Base-by-base conservation (phyloP, 1,140 invertebrate species). In the Bathynomus jamesi region DNA sequence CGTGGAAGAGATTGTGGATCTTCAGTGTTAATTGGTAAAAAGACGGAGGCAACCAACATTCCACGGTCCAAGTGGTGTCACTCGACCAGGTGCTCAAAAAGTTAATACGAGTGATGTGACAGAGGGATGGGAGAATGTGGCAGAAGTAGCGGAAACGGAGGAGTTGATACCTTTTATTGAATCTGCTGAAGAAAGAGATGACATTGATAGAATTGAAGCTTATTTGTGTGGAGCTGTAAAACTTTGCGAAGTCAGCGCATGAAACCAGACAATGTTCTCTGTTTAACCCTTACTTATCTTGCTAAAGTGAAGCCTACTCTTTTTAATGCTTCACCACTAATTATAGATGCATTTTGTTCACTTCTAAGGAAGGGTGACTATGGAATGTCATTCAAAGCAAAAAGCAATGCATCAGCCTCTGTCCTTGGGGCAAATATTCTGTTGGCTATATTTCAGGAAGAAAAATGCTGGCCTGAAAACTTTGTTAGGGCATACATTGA, bases 391-490 rank as follows among this genome's bases (percentile, higher is more conserved):
- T 90, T 91, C 70, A 89, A 89, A 78, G 86, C 85, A 72, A 94
- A 94, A 82, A 87, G 87, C 7, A 95, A 93, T 82, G 86, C 89
- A 2, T 82, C 91, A 30, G 87, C 92, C n/a, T 89, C 92, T 73
- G 89, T 95, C 13, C 81, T 96, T 11, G 90, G 91, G 32, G 90
- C 92, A 68, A 96, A 94, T 84, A 85, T 97, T 73, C 83, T 98
- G 21, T 87, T 91, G 81, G 85, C 88, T 73, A 91, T 90, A 13
- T 95, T 90, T 83, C 84, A 87, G 60, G 93, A 86, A 65, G 85
- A 86, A 75, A 77, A 76, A 27, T 81, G 81, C 46, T 87, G 85
- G 86, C 85, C 85, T 29, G 84, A 85, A 78, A 78, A 81, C 62
- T 86, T 86, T 83, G 81, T 86, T 4, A 85, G 85, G 79, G 83